These are phyloP conservation scores for Myripristis jacobus DNA, from an alignment of 2,797 vertebrate species.

Conservation along the genomic window DNA sequence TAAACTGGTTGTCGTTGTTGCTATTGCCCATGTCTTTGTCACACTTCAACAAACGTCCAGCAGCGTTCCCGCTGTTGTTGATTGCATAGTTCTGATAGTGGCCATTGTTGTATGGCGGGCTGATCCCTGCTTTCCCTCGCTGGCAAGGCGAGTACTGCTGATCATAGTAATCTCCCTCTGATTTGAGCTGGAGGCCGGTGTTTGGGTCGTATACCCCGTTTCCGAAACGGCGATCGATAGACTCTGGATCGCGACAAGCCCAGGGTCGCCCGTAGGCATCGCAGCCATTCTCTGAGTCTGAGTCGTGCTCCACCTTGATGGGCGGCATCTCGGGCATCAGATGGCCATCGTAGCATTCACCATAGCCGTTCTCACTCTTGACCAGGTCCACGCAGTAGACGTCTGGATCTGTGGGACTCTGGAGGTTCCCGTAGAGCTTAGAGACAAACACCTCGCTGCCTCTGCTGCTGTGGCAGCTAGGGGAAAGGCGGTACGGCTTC, in stretches of 20 bases:
- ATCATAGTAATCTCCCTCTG: constrained; percentile 84
- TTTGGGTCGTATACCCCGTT: constrained; percentile 74
- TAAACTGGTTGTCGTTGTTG: constrained; percentile 71
- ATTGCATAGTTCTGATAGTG: constrained; percentile 79
- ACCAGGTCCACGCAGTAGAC: constrained; percentile 80
- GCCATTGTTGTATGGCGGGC: constrained; percentile 80
- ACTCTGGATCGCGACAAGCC: constrained; percentile 76
- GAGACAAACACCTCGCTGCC: constrained; percentile 81
- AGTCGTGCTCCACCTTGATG: constrained; percentile 92
- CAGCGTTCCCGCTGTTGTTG: constrained; percentile 52
- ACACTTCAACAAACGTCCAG: constrained; percentile 81
- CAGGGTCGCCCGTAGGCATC: constrained; percentile 83
- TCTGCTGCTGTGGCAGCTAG: constrained; percentile 79
- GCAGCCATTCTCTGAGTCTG: constrained; percentile 87
- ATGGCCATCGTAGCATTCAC: constrained; percentile 78
- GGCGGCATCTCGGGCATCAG: constrained; percentile 83
- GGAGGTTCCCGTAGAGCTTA: constrained; percentile 79
- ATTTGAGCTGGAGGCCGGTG: constrained; percentile 86
- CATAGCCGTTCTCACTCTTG: constrained; percentile 83
- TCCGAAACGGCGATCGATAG: constrained; percentile 74
- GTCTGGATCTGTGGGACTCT: constrained; percentile 78
- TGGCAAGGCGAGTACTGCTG: constrained; percentile 85
- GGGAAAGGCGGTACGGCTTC: constrained; percentile 83
- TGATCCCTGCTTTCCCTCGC: constrained; percentile 83
- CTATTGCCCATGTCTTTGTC: constrained; percentile 74